Conservation (phyloP, 2,113 vertebrate species). For the Pavo muticus region DNA sequence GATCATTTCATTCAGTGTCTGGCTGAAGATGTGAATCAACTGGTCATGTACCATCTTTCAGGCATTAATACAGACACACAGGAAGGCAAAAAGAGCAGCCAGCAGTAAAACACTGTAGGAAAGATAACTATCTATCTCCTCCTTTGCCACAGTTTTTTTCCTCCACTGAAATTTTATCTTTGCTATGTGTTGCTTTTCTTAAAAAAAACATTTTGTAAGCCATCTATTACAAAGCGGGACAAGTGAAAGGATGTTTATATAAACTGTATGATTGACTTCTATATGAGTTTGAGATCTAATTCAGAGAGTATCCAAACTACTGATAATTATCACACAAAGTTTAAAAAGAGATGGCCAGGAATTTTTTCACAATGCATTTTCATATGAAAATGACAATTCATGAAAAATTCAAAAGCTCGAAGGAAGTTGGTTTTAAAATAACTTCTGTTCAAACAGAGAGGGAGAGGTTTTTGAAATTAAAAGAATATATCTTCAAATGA, state of each 20-base stretch:
- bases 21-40: neutral
- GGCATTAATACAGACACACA: neutral
- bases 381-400: neutral
- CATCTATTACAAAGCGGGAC: neutral
- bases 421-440: neutral
- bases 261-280: neutral
- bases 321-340: neutral
- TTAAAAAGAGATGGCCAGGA: neutral
- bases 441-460: neutral
- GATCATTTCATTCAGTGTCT: neutral
- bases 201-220: neutral
- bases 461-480: neutral
- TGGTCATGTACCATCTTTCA: neutral
- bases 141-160: constrained; percentile 9
- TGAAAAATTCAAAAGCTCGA: neutral
- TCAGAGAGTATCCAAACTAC: neutral
- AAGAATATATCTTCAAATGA: neutral
- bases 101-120: neutral
- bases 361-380: neutral
- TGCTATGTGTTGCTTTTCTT: neutral
- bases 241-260: neutral
- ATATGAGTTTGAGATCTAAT: neutral
- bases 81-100: neutral
- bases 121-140: neutral
- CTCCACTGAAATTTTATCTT: constrained; percentile 6